Conservation (phyloP, 2,888 invertebrate genomes). For the Brachynemurus nebulosus region DNA sequence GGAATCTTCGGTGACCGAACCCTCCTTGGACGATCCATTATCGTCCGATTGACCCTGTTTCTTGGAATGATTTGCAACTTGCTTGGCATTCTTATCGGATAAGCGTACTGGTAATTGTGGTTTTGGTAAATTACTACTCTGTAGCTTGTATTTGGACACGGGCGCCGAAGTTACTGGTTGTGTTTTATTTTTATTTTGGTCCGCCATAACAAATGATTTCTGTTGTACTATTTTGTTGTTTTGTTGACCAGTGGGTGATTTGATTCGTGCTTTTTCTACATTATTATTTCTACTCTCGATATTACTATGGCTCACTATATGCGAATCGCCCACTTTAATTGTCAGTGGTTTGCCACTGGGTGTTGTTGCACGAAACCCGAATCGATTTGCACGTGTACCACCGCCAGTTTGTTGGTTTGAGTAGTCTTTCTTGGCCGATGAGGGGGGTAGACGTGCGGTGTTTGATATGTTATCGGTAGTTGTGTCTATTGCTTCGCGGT, state of each 20-base stretch:
- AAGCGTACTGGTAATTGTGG: constrained; percentile 55
- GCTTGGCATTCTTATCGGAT: constrained; percentile 55
- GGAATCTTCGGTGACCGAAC: constrained; percentile 51
- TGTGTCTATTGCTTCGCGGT: constrained; percentile 15
- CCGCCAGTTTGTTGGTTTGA: constrained; percentile 34
- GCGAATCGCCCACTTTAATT: not conserved
- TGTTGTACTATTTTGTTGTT: constrained; percentile 19
- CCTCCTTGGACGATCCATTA: constrained; percentile 34
- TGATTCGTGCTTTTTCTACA: constrained; percentile 33
- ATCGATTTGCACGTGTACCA: constrained; percentile 37
- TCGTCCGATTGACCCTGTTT: constrained; percentile 34
- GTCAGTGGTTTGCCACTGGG: constrained; percentile 45
- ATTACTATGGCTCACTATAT: constrained; percentile 32
- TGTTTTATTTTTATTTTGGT: constrained; percentile 1
- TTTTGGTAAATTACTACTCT: constrained; percentile 57
- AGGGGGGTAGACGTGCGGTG: too few species aligned
- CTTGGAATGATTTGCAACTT: constrained; percentile 54
- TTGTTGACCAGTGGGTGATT: constrained; percentile 10
- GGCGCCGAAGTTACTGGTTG: constrained; percentile 23
- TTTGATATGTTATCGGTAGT: not conserved
- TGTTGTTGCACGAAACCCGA: constrained; percentile 48
- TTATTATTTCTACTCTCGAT: constrained; percentile 57
- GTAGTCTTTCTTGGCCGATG: too few species aligned
- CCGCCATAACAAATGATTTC: constrained; percentile 13
- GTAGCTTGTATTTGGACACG: constrained; percentile 45